Evolutionary conservation across 2,113 vertebrate species (phyloP), one percentile per base, ranked within the genome.

Genomic region (Rhadina sibilatrix): DNA sequence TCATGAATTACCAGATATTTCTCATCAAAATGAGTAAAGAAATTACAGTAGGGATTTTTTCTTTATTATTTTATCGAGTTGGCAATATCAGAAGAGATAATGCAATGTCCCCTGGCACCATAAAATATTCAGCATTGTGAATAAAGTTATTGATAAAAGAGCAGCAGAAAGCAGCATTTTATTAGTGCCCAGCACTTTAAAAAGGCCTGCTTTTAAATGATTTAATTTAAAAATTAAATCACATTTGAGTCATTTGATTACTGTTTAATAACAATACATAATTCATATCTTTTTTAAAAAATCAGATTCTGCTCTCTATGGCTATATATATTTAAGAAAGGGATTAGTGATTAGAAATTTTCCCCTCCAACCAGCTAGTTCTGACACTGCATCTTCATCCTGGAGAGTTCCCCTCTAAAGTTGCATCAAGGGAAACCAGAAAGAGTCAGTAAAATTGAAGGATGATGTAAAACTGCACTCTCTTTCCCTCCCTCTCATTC

Each of bases 71-170:
- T 87, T 63, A 92, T 83, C 25, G 9, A 9, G 49, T 85, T 95
- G 56, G 80, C 40, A 93, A 49, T 90, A 95, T 89, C 87, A 89
- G 72, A 95, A 50, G 28, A 91, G 59, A 89, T 89, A 76, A 95
- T 70, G 77, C 21, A n/a, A 87, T 85, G 52, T 70, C 75, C 85
- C 59, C 61, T 24, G 49, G 86, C 74, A 89, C 52, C 60, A 93
- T 91, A 90, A 95, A 94, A 95, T 69, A 96, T 87, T 95, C 74
- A 97, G 52, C 69, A 46, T 70, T 54, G 38, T 64, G 83, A 89
- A 93, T 89, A 81, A 90, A 92, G 60, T 68, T 57, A 49, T 49
- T 77, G 65, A 93, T 82, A 87, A 94, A 94, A 94, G 65, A 94
- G 65, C 61, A 90, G 92, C 49, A 86, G 72, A 97, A 94, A 84